Base-by-base conservation (phyloP, 2,888 invertebrate genomes). In the Exephanes ischioxanthus region DNA sequence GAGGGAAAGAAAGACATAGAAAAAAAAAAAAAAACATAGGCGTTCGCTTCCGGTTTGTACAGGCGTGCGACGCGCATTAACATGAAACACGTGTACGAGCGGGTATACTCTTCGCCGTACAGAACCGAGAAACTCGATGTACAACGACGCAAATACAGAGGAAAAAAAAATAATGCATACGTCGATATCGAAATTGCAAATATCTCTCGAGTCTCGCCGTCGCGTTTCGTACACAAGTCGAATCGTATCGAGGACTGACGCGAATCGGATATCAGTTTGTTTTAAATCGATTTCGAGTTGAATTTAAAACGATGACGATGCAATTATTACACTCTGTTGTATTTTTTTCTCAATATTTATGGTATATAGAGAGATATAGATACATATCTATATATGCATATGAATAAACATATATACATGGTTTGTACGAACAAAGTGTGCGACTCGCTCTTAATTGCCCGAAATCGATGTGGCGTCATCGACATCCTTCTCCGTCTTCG, bases 161-260 rank as follows among this genome's bases (percentile, higher is more conserved):
- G 55, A 58, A 63, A 67, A 67, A 51, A 55, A 19, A 6, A 3
- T 7, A n/a, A 80, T 63, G 77, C 26, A 68, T 70, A 80, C 55
- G 72, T 73, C 80, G 80, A 80, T 80, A 80, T 73, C 67, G 55
- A 67, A 73, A 80, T 55, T 80, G 73, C 67, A 80, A 73, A 71
- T 70, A 22, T 70, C 22, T 33, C 33, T 26, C 33, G 22, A 14
- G 30, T 66, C 66, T 76, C 22, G 33, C 14, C 37, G 19, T 6
- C 66, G 33, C 11, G 33, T 33, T 63, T 33, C 66, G 66, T 5
- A 30, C 33, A 30, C 26, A 33, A 51, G 4, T 30, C 41, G 63
- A 19, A n/a, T 11, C 26, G 45, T 75, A 30, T 22, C 26, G 48
- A 37, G 41, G 30, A 26, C 30, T 55, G 45, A 51, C 41, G 55